Conservation (phyloP, 2,797 vertebrate species). For the Limosa lapponica region DNA sequence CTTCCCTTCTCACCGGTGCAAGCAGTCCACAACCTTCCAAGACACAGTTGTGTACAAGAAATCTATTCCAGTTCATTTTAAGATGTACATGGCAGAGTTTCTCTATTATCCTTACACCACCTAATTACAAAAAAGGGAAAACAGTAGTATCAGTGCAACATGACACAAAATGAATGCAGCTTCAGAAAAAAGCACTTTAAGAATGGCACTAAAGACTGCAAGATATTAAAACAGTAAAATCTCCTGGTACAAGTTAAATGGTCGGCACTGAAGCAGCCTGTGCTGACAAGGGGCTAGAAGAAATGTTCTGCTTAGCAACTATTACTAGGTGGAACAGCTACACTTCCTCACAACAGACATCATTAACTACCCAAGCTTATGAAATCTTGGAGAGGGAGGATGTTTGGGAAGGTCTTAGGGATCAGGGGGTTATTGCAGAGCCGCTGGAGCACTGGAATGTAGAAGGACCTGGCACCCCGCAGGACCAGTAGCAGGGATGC, state of each 20-base stretch:
- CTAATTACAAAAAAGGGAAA: not conserved
- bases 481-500: not conserved
- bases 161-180: fast-evolving
- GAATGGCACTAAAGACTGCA: not conserved
- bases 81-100: not conserved
- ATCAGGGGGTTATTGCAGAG: not conserved
- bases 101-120: not conserved
- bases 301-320: constrained; percentile 46
- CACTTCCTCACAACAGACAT: constrained; percentile 43
- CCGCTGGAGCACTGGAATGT: not conserved
- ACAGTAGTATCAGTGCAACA: not conserved
- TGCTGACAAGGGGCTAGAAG: not conserved
- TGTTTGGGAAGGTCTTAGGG: not conserved
- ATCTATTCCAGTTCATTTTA: not conserved
- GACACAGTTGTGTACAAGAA: not conserved
- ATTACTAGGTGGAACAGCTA: constrained; percentile 57
- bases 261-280: not conserved
- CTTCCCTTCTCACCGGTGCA: not conserved
- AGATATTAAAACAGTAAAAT: not conserved
- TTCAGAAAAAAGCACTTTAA: not conserved
- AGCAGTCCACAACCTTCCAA: not conserved
- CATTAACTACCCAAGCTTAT: not conserved
- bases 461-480: not conserved
- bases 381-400: not conserved
- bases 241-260: not conserved